Evolutionary conservation across 1,140 invertebrate species (phyloP).

Genomic region (Drosophila trapezifrons): DNA sequence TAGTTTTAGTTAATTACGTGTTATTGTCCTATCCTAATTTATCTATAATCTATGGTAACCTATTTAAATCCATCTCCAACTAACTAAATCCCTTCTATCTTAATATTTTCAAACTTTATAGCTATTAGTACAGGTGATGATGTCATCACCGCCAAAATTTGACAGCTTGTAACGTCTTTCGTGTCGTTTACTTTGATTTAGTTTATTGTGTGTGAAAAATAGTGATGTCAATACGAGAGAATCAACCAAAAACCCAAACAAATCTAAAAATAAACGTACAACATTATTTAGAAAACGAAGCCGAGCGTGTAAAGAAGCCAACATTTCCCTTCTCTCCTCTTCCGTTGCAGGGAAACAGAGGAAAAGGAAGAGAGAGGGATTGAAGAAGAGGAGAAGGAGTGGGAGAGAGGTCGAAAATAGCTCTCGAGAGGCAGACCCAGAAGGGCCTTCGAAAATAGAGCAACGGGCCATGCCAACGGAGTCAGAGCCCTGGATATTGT

Average conservation of each 20-base stretch:
- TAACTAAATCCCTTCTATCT: constrained; percentile 13
- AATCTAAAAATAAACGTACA: constrained; percentile 34
- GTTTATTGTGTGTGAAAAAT: constrained; percentile 45
- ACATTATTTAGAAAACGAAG: constrained; percentile 45
- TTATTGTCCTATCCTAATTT: neutral
- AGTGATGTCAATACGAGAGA: constrained; percentile 27
- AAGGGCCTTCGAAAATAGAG: constrained; percentile 9
- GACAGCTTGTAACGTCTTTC: constrained; percentile 8
- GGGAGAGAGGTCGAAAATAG: constrained; percentile 39
- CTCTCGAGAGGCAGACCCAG: constrained; percentile 20
- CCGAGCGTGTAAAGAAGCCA: constrained; percentile 70
- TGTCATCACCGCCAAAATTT: constrained; percentile 28
- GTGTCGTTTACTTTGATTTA: constrained; percentile 32
- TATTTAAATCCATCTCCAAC: neutral
- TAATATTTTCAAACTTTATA: constrained; percentile 20
- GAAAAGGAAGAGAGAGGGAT: constrained; percentile 36
- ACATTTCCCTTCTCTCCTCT: constrained; percentile 77
- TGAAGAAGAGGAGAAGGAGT: constrained; percentile 8
- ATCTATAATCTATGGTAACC: neutral
- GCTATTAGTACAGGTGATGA: constrained; percentile 24
- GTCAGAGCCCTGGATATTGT: constrained; percentile 1
- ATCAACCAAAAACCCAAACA: constrained; percentile 18
- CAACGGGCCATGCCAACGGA: constrained; percentile 18
- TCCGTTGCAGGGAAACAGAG: constrained; percentile 72
- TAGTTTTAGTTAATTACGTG: neutral